Conservation (phyloP, 2,888 invertebrate species). For the Sipha maydis region DNA sequence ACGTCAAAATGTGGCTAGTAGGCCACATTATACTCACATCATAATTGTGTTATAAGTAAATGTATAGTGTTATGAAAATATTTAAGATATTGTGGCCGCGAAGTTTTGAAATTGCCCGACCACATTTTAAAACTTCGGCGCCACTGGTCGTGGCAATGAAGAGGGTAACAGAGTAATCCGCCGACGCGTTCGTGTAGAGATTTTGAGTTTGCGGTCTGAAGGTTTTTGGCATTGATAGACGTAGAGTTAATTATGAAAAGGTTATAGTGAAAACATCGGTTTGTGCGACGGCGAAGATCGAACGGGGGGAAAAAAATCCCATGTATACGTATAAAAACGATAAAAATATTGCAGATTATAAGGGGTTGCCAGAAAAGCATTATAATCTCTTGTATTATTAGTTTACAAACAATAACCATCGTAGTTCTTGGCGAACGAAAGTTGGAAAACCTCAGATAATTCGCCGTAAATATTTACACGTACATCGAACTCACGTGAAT, state of each 20-base stretch:
- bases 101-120: no score
- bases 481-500: neutral
- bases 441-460: neutral
- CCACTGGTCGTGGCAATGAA: neutral
- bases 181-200: neutral
- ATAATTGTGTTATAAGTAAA: no score
- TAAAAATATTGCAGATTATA: neutral
- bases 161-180: neutral
- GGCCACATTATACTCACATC: no score
- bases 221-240: conserved; percentile 11
- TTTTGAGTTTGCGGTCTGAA: neutral
- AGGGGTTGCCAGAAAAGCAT: neutral
- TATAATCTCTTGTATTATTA: neutral
- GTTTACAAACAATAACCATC: conserved; percentile 8
- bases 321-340: no score
- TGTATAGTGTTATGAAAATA: no score
- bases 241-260: neutral
- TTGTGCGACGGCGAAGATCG: neutral
- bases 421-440: neutral
- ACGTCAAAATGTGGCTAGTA: no score
- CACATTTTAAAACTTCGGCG: no score
- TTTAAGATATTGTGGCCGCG: no score
- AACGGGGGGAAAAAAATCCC: neutral
- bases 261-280: neutral
- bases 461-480: neutral